These are phyloP conservation scores for Chaenocephalus aceratus DNA, from an alignment of 2,113 vertebrate genomes.

Conservation along the genomic window DNA sequence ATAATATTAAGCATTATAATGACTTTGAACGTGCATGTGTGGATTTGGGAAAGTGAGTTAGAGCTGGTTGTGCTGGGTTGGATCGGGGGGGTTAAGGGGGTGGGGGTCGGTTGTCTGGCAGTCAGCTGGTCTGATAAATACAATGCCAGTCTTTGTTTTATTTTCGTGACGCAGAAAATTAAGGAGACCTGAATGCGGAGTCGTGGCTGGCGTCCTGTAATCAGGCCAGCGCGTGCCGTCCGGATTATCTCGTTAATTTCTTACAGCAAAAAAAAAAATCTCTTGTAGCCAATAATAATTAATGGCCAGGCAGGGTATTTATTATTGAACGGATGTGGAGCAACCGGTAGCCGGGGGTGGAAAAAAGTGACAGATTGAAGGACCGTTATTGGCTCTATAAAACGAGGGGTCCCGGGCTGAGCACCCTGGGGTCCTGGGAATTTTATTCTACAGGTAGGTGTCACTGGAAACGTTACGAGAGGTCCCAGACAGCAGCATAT, in stretches of 20 bases:
- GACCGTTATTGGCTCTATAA: conserved; percentile 85
- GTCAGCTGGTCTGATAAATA: conserved; percentile 78
- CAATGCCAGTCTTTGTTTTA: conserved; percentile 84
- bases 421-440: conserved; percentile 35
- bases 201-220: conserved; percentile 91
- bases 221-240: conserved; percentile 95
- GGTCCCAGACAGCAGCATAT: conserved; percentile 19
- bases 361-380: conserved; percentile 90
- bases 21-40: conserved; percentile 20
- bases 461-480: conserved; percentile 20
- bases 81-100: background rate
- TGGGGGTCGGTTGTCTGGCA: conserved; percentile 60
- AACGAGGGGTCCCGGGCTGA: conserved; percentile 52
- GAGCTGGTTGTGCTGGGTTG: conserved; percentile 11
- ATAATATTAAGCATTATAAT: conserved; percentile 9
- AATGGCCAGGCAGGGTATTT: conserved; percentile 90
- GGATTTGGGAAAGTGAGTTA: conserved; percentile 67
- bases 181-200: conserved; percentile 87
- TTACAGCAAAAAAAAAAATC: conserved; percentile 73
- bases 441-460: conserved; percentile 73
- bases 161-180: conserved; percentile 93
- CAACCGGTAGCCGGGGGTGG: conserved; percentile 87
- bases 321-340: conserved; percentile 90
- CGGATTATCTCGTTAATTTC: conserved; percentile 99
- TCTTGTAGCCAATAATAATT: conserved; percentile 93